These are phyloP conservation scores for Drosophila anomalata DNA, from an alignment of 2,888 invertebrate species.

Conservation along the genomic window DNA sequence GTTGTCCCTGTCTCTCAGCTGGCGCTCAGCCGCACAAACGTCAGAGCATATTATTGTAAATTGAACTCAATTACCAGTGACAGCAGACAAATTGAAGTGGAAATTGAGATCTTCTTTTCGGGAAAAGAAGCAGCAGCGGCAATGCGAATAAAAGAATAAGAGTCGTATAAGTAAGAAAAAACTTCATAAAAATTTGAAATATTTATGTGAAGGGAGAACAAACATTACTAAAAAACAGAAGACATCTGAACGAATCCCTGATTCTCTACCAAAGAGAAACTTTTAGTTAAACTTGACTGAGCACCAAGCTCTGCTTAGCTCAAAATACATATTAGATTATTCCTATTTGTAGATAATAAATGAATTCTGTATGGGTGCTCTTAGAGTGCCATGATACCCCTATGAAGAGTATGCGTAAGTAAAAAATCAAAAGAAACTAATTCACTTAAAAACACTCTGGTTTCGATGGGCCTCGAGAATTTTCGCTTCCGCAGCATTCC, in stretches of 20 bases:
- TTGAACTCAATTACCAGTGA: conserved; percentile 83
- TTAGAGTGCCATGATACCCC: neutral
- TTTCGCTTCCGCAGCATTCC: conserved; percentile 24
- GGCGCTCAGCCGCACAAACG: conserved; percentile 74
- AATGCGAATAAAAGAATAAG: conserved; percentile 35
- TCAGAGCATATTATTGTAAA: conserved; percentile 81
- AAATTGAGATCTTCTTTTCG: conserved; percentile 82
- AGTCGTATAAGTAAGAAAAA: conserved; percentile 17
- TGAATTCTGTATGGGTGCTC: no score
- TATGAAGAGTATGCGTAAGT: conserved; percentile 12
- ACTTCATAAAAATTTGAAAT: conserved; percentile 71
- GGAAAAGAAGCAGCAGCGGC: conserved; percentile 31
- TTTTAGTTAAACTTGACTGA: no score
- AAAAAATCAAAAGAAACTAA: conserved; percentile 58
- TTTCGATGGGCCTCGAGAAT: conserved; percentile 54
- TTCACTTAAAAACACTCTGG: conserved; percentile 76
- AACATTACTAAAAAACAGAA: conserved; percentile 5
- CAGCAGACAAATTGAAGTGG: conserved; percentile 83
- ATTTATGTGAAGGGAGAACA: conserved; percentile 26
- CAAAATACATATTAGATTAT: no score
- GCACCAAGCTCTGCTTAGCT: no score
- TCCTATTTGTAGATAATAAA: no score
- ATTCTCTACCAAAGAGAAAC: neutral
- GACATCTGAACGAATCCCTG: conserved; percentile 5
- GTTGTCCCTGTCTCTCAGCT: conserved; percentile 43